Conservation (phyloP, 2,113 vertebrate species). For the Atrichornis clamosus region DNA sequence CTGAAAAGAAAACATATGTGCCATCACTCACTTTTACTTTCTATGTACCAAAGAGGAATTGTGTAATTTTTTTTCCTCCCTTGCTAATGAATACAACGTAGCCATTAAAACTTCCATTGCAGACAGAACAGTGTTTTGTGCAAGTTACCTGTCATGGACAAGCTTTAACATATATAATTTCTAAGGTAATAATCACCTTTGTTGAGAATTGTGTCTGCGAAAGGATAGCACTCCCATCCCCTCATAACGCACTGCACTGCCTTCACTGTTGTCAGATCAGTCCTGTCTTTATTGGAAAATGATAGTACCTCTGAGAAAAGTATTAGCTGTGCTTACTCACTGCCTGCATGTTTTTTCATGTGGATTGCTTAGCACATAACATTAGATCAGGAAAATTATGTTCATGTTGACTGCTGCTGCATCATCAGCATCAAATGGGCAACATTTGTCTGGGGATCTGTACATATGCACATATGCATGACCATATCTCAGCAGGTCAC, state of each 20-base stretch:
- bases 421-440: no score
- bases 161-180: not conserved
- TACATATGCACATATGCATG: rapidly evolving
- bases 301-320: not conserved
- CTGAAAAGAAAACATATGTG: not conserved
- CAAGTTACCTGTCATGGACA: not conserved
- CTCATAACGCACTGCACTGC: not conserved
- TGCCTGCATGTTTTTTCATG: not conserved
- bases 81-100: not conserved
- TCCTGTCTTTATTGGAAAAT: not conserved
- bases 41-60: not conserved
- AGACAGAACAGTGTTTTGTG: not conserved
- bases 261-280: not conserved
- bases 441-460: not conserved
- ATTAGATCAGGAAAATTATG: not conserved
- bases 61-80: not conserved
- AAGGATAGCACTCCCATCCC: not conserved
- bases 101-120: not conserved
- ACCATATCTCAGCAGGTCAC: not conserved
- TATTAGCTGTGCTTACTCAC: not conserved
- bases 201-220: not conserved
- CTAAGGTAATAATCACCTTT: not conserved
- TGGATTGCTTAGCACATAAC: not conserved
- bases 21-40: constrained; percentile 1
- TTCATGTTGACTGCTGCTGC: not conserved